Evolutionary conservation across 1,140 invertebrate species (phyloP).

Genomic region (Pristionchus pacificus): DNA sequence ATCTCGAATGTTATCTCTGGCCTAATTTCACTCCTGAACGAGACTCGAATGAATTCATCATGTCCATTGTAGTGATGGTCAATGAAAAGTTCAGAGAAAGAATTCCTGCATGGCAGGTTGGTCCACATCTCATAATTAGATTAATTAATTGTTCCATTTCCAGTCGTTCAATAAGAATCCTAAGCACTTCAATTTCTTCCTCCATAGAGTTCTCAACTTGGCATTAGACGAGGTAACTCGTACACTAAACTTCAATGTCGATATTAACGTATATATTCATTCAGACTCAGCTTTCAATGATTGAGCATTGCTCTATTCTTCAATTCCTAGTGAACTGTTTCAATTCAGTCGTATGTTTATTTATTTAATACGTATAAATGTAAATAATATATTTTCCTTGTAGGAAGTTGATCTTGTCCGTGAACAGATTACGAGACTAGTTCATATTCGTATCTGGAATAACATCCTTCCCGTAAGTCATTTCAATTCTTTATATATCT

Average conservation of each 20-base stretch:
- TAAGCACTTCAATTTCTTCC: slow-evolving; percentile 79
- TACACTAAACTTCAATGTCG: neutral
- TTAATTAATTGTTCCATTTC: slow-evolving; percentile 25
- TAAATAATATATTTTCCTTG: slow-evolving; percentile 30
- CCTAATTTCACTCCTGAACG: slow-evolving; percentile 73
- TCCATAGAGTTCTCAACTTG: slow-evolving; percentile 74
- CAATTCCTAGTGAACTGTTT: slow-evolving; percentile 93
- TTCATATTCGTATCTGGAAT: slow-evolving; percentile 88
- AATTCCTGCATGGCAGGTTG: slow-evolving; percentile 87
- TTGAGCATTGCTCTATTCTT: slow-evolving; percentile 80
- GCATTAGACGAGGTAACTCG: slow-evolving; percentile 61
- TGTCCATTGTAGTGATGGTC: slow-evolving; percentile 93
- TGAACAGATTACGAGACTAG: slow-evolving; percentile 82
- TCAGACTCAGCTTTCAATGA: slow-evolving; percentile 60
- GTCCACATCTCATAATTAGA: slow-evolving; percentile 29
- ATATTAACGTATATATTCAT: neutral
- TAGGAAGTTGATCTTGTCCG: slow-evolving; percentile 87
- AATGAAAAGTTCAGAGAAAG: slow-evolving; percentile 97
- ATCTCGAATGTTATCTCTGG: slow-evolving; percentile 93
- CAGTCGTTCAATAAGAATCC: slow-evolving; percentile 75
- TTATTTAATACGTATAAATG: slow-evolving; percentile 27
- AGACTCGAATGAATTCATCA: slow-evolving; percentile 73
- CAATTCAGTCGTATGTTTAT: slow-evolving; percentile 69
- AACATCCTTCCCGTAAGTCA: slow-evolving; percentile 71
- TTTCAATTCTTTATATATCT: slow-evolving; percentile 12